Percentiles rank a stretch among this genome's conserved stretches.
Evolutionary conservation across 2,888 invertebrate genomes (phyloP).

Genomic region (Druceiella hillmani): DNA sequence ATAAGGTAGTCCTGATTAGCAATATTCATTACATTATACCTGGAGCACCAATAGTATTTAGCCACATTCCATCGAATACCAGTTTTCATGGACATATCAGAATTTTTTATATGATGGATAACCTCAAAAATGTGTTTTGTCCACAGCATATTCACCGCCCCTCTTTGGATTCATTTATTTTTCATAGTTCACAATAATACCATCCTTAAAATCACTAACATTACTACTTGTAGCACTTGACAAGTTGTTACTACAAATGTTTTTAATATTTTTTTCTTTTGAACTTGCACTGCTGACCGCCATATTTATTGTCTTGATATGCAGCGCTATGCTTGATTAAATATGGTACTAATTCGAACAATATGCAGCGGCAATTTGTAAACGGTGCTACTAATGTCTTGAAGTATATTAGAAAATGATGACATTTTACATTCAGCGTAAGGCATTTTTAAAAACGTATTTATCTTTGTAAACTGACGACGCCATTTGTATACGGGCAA

Average conservation of each 20-base stretch:
- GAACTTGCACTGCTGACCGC: not conserved
- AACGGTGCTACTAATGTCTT: too few relatives aligned
- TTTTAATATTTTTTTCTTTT: not conserved
- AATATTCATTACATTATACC: not conserved
- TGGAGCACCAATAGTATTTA: not conserved
- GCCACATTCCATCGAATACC: slow-evolving; percentile 5
- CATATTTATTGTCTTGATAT: slow-evolving; percentile 2
- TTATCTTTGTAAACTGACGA: too few relatives aligned
- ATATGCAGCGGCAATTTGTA: too few relatives aligned
- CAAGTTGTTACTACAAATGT: not conserved
- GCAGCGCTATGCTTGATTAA: too few relatives aligned
- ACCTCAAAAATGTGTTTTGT: slow-evolving; percentile 1
- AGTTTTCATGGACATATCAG: slow-evolving; percentile 2
- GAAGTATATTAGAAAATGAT: too few relatives aligned
- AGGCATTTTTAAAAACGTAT: too few relatives aligned
- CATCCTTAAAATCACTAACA: slow-evolving; percentile 6
- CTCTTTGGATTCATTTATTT: slow-evolving; percentile 5
- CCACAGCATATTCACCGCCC: slow-evolving; percentile 7
- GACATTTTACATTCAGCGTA: too few relatives aligned
- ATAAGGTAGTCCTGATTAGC: too few relatives aligned
- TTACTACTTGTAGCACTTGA: too few relatives aligned
- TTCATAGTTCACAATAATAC: slow-evolving; percentile 4
- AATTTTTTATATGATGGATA: too few relatives aligned
- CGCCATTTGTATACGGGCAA: too few relatives aligned
- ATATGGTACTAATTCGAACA: too few relatives aligned